Percentiles rank a stretch among this genome's conserved stretches.
Conservation (phyloP, 2,113 vertebrate species). For the Procapra przewalskii region DNA sequence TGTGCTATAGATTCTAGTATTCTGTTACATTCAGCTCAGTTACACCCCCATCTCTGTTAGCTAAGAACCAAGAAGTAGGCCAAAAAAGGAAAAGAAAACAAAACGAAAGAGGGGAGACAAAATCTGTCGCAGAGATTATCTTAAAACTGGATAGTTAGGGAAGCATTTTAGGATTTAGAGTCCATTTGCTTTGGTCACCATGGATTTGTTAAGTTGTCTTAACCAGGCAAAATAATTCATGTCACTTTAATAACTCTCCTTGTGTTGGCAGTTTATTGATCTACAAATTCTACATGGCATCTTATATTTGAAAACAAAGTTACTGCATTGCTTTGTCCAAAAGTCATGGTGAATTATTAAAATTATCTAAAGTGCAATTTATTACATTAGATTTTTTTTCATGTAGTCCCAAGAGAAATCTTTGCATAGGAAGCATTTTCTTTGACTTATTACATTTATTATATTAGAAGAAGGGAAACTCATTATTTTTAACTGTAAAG, state of each 20-base stretch:
- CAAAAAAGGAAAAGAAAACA: background rate
- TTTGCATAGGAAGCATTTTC: constrained; percentile 34
- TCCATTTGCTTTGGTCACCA: background rate
- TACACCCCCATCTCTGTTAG: background rate
- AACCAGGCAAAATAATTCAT: constrained; percentile 11
- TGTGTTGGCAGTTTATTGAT: background rate
- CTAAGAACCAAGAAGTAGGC: background rate
- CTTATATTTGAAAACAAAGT: constrained; percentile 12
- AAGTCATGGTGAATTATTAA: constrained; percentile 30
- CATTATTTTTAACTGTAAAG: constrained; percentile 22
- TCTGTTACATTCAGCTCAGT: background rate
- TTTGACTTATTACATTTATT: constrained; percentile 26
- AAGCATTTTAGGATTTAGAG: background rate
- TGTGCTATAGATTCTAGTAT: background rate
- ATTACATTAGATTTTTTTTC: background rate
- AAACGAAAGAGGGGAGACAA: background rate
- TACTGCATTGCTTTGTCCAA: background rate
- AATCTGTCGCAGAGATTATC: background rate
- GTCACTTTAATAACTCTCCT: background rate
- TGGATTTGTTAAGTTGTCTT: constrained; percentile 17
- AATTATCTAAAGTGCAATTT: background rate
- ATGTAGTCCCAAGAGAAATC: background rate
- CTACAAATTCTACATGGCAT: background rate
- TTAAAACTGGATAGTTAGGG: background rate
- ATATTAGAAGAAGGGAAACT: background rate